Conservation (phyloP, 2,797 vertebrate species). For the Crenuchus spilurus region DNA sequence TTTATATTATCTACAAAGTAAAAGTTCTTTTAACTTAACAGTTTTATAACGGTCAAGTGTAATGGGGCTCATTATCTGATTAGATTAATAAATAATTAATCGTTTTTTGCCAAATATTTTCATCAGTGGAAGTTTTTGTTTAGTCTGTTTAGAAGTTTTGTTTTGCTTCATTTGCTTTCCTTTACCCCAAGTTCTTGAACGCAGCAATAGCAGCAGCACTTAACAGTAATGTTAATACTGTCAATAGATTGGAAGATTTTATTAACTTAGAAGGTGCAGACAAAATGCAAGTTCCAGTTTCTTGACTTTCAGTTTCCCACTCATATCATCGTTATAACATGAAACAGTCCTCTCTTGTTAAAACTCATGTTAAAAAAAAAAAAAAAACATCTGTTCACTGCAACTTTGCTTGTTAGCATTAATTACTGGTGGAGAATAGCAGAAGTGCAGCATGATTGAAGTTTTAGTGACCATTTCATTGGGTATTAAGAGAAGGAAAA, state of each 20-base stretch:
- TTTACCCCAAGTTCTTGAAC: constrained; percentile 85
- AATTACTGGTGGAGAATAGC: constrained; percentile 83
- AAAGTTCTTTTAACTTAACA: constrained; percentile 99
- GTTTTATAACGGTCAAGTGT: constrained; percentile 92
- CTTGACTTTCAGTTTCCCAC: constrained; percentile 64
- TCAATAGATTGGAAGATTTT: constrained; percentile 90
- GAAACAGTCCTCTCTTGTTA: constrained; percentile 68
- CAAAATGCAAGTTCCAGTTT: constrained; percentile 93
- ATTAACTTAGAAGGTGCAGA: constrained; percentile 91
- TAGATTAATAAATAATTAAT: constrained; percentile 98
- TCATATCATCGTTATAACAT: constrained; percentile 54
- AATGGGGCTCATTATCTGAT: constrained; percentile 84
- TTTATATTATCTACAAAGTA: constrained; percentile 99
- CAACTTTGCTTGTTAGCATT: constrained; percentile 93
- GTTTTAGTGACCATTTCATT: constrained; percentile 83
- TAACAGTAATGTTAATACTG: constrained; percentile 97
- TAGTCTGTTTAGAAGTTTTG: constrained; percentile 93
- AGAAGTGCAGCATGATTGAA: constrained; percentile 78
- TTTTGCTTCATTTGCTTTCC: constrained; percentile 60
- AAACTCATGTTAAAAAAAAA: constrained; percentile 72
- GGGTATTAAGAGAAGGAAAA: constrained; percentile 80
- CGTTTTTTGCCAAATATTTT: constrained; percentile 88
- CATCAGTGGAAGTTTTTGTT: constrained; percentile 79
- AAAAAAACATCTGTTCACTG: constrained; percentile 81
- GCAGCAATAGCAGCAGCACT: constrained; percentile 93